These are phyloP conservation scores for Drosophila nigromelanica DNA, from an alignment of 1,140 invertebrate species.

Conservation along the genomic window DNA sequence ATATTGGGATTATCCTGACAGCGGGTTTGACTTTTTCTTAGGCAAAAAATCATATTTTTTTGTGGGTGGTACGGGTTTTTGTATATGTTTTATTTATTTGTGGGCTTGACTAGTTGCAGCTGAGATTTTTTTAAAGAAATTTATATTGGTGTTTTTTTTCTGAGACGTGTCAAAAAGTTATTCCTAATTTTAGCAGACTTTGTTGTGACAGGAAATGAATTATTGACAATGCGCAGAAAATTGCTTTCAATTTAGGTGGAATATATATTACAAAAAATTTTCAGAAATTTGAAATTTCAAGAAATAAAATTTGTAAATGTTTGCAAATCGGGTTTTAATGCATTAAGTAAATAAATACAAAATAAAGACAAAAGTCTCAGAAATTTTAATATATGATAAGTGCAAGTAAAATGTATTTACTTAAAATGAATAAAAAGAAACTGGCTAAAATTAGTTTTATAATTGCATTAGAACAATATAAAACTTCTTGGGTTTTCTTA, in stretches of 20 bases:
- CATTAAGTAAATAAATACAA: too few species aligned
- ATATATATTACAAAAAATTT: too few species aligned
- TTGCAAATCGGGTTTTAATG: too few species aligned
- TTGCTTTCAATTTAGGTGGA: background rate
- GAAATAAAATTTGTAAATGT: too few species aligned
- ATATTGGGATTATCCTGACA: conserved; percentile 82
- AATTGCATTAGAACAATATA: too few species aligned
- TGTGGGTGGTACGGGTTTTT: conserved; percentile 47
- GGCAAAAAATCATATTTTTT: conserved; percentile 19
- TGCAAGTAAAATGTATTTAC: too few species aligned
- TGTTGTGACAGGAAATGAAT: background rate
- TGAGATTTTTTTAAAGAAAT: conserved; percentile 8
- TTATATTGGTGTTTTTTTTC: background rate
- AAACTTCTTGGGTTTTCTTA: too few species aligned
- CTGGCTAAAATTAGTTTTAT: too few species aligned
- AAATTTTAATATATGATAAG: too few species aligned
- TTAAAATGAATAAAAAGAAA: too few species aligned
- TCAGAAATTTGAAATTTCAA: too few species aligned
- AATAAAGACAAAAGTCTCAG: too few species aligned
- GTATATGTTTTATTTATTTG: background rate
- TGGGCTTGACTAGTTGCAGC: conserved; percentile 34
- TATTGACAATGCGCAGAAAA: conserved; percentile 6
- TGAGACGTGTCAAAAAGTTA: conserved; percentile 19
- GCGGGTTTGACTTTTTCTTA: conserved; percentile 48
- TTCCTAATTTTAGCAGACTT: background rate